A percentile compares a stretch with the other conserved stretches of the same genome.
phyloP scores from a whole-genome alignment of 2,888 invertebrate genomes.

The Arge pagana region DNA sequence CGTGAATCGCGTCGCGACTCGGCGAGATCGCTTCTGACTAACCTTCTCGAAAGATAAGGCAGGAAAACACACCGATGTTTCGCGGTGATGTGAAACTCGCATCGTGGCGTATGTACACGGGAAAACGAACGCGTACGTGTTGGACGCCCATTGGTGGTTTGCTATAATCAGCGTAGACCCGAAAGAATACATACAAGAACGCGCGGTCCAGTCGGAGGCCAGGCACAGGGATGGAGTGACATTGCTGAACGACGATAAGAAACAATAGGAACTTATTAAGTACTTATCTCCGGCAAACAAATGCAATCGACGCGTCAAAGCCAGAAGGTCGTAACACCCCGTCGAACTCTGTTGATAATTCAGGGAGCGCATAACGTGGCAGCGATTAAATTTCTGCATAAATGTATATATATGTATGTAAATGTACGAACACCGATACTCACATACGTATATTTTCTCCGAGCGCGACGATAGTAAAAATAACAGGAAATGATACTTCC shows the following conservation, averaged over 20 bases:
- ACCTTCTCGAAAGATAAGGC: too few species aligned
- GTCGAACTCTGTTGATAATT: background rate
- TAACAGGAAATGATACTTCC: too few species aligned
- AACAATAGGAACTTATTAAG: conserved; percentile 21
- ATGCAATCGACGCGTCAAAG: conserved; percentile 13
- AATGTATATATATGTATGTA: background rate
- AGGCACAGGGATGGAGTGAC: conserved; percentile 5
- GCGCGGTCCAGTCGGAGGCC: too few species aligned
- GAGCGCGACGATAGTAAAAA: conserved; percentile 4
- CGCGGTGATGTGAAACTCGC: too few species aligned
- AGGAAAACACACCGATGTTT: too few species aligned
- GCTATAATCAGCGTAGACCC: too few species aligned
- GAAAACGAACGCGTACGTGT: too few species aligned
- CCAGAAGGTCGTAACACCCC: conserved; percentile 11
- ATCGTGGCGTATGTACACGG: too few species aligned
- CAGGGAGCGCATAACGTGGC: background rate
- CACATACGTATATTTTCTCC: conserved; percentile 8
- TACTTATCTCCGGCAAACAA: conserved; percentile 16
- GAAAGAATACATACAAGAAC: too few species aligned
- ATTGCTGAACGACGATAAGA: conserved; percentile 20
- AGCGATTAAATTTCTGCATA: conserved; percentile 6
- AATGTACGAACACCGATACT: background rate
- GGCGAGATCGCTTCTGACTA: too few species aligned
- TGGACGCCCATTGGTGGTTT: too few species aligned
- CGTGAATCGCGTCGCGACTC: too few species aligned